phyloP scores from a whole-genome alignment of 1,140 invertebrate genomes.

The Drosophila eugracilis region DNA sequence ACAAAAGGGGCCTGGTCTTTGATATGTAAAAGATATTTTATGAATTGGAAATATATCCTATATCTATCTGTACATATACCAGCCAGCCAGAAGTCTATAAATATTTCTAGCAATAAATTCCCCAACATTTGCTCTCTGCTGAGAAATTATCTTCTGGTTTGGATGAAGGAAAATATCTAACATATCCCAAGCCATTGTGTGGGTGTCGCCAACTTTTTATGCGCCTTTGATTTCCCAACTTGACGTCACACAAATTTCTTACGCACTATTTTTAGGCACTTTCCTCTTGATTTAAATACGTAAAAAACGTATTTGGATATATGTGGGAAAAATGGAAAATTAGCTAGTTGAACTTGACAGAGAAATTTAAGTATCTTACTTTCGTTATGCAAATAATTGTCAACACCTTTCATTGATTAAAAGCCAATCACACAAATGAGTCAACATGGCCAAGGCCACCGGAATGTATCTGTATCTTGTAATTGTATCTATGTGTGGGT shows the following conservation, averaged over 20 bases:
- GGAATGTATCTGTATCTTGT: constrained; percentile 34
- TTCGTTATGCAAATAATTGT: constrained; percentile 24
- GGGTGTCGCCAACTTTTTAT: constrained; percentile 38
- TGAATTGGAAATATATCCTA: constrained; percentile 12
- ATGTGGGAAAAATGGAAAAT: constrained; percentile 8
- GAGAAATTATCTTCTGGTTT: neutral
- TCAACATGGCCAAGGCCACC: constrained; percentile 48
- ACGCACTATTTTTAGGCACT: constrained; percentile 37
- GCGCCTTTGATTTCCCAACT: constrained; percentile 34
- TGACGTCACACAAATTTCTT: constrained; percentile 53
- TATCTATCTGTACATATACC: constrained; percentile 1
- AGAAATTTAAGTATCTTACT: constrained; percentile 10
- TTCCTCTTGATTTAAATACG: neutral
- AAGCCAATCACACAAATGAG: constrained; percentile 50
- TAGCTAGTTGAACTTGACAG: constrained; percentile 54
- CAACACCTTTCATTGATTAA: constrained; percentile 43
- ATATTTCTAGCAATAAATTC: constrained; percentile 24
- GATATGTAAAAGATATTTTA: constrained; percentile 20
- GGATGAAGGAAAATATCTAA: constrained; percentile 21
- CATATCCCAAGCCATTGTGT: constrained; percentile 36
- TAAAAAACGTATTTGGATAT: constrained; percentile 5
- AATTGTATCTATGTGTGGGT: constrained; percentile 24
- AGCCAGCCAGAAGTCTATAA: constrained; percentile 19
- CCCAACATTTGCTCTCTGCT: constrained; percentile 17
- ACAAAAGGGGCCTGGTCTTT: constrained; percentile 25